Conservation (phyloP, 2,113 vertebrate genomes). For the Elanoides forficatus region DNA sequence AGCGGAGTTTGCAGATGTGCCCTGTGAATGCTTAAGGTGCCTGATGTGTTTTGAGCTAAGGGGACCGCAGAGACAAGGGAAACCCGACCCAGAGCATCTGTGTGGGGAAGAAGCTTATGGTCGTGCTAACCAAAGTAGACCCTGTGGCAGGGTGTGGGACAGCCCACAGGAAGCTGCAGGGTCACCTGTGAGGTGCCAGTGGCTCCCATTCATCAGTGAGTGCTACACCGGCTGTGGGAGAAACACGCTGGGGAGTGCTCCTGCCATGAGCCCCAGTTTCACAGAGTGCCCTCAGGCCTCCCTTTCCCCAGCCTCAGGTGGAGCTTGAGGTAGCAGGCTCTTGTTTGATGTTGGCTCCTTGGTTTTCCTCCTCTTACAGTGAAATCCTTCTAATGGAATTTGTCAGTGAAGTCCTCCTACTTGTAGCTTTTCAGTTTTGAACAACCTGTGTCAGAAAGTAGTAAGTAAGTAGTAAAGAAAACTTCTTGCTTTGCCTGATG, state of each 20-base stretch:
- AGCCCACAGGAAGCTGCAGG: not conserved
- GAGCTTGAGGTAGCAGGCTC: not conserved
- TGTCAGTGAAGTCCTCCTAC: not conserved
- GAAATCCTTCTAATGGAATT: not conserved
- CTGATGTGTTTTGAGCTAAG: not conserved
- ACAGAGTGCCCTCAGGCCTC: not conserved
- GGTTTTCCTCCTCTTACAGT: not conserved
- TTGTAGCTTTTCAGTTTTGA: not conserved
- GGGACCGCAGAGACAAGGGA: not conserved
- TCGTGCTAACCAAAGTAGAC: rapidly evolving
- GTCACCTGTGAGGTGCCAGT: rapidly evolving
- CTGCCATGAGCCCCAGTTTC: rapidly evolving
- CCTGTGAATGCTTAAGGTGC: not conserved
- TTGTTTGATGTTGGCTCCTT: not conserved
- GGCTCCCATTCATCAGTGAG: rapidly evolving
- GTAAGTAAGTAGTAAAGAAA: not conserved
- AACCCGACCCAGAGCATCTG: rapidly evolving
- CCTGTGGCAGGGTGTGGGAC: not conserved
- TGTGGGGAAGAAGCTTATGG: no score
- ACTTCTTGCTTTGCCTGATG: not conserved
- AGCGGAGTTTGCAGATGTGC: no score
- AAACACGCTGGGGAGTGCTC: not conserved
- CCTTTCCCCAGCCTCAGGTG: rapidly evolving
- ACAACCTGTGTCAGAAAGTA: not conserved
- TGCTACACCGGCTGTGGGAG: not conserved